Evolutionary conservation across 2,797 vertebrate species (phyloP).

Genomic region (Sebastolobus alascanus): DNA sequence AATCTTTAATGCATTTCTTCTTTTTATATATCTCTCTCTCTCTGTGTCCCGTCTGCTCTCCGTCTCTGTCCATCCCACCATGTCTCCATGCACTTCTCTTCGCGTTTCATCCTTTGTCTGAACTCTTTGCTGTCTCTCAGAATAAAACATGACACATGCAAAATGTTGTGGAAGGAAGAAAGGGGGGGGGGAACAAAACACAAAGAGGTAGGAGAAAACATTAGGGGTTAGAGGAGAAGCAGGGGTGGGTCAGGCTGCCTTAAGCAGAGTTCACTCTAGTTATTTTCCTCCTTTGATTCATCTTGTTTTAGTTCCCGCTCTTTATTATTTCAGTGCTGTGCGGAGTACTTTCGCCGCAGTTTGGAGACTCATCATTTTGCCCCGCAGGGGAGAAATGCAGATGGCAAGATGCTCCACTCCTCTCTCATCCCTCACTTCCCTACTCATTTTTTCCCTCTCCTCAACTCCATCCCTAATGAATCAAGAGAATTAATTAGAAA

Average conservation of each 20-base stretch:
- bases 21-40: constrained; percentile 10
- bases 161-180: constrained; percentile 27
- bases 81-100: constrained; percentile 17
- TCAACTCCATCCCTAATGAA: constrained; percentile 62
- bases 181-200: not conserved
- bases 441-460: constrained; percentile 16
- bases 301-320: constrained; percentile 42
- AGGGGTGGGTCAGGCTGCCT: constrained; percentile 53
- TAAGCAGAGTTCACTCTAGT: constrained; percentile 57
- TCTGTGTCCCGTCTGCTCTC: constrained; percentile 14
- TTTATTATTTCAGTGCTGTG: constrained; percentile 64
- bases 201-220: constrained; percentile 35
- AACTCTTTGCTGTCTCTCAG: constrained; percentile 50
- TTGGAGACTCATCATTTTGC: constrained; percentile 67
- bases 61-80: constrained; percentile 34
- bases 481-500: constrained; percentile 73
- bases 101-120: constrained; percentile 35
- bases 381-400: constrained; percentile 78
- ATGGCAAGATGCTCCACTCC: constrained; percentile 74
- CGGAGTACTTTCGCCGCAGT: constrained; percentile 64
- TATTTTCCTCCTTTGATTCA: constrained; percentile 57
- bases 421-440: constrained; percentile 59
- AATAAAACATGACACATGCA: constrained; percentile 50
- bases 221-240: constrained; percentile 30
- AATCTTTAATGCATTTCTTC: constrained; percentile 61